Percentiles rank a stretch among this genome's conserved stretches.
Evolutionary conservation across 2,797 vertebrate species (phyloP).

Genomic region (Artibeus lituratus): DNA sequence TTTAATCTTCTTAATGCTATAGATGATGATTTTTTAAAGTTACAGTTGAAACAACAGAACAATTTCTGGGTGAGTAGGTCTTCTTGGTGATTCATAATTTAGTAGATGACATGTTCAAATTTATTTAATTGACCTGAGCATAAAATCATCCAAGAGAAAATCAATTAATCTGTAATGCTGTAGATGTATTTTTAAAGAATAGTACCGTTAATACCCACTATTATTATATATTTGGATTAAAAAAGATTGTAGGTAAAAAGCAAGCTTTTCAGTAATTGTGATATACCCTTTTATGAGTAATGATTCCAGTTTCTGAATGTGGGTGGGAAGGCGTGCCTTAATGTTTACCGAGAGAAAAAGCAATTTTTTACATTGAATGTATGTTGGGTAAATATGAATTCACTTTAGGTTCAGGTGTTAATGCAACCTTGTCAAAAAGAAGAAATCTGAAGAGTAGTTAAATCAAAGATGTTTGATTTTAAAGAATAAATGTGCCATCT

Average conservation of each 20-base stretch:
- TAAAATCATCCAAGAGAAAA: conserved; percentile 66
- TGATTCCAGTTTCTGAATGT: neutral
- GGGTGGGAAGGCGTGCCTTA: neutral
- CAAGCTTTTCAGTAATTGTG: neutral
- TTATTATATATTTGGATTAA: conserved; percentile 24
- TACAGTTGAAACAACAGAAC: conserved; percentile 36
- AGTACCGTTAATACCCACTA: conserved; percentile 53
- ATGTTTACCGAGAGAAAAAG: conserved; percentile 1
- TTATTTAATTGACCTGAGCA: conserved; percentile 70
- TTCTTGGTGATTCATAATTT: conserved; percentile 72
- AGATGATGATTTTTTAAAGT: conserved; percentile 66
- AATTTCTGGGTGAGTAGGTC: conserved; percentile 62
- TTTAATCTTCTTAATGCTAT: conserved; percentile 49
- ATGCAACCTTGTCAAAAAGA: conserved; percentile 28
- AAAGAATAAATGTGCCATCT: conserved; percentile 16
- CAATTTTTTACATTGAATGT: neutral
- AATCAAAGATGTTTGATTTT: conserved; percentile 40
- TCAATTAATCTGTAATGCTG: conserved; percentile 63
- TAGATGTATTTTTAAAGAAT: conserved; percentile 62
- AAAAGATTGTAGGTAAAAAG: neutral
- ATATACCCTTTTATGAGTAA: neutral
- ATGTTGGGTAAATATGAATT: conserved; percentile 37
- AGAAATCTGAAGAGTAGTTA: conserved; percentile 43
- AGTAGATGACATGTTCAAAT: conserved; percentile 70
- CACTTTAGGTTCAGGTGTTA: neutral